A percentile compares a stretch with the other conserved stretches of the same genome.
Conservation (phyloP, 1,140 invertebrate species). For the Aphelinus certus region DNA sequence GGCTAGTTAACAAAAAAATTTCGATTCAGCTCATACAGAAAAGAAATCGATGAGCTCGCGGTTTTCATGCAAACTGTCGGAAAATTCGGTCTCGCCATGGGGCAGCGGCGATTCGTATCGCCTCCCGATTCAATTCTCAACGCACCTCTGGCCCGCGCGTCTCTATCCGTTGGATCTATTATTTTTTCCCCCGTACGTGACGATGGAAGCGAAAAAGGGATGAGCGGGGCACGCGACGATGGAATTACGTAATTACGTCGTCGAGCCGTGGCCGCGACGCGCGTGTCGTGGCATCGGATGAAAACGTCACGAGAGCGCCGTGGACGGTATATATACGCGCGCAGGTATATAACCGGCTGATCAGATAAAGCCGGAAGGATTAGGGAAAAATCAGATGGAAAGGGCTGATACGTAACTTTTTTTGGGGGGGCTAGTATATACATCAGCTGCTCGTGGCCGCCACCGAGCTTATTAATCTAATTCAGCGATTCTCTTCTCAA, state of each 20-base stretch:
- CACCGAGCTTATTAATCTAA: neutral
- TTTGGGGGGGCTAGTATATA: too few relatives aligned
- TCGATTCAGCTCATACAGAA: too few relatives aligned
- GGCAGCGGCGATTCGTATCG: too few relatives aligned
- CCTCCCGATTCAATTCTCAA: too few relatives aligned
- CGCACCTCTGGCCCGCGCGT: too few relatives aligned
- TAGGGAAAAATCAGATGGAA: slow-evolving; percentile 5
- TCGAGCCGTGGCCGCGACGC: slow-evolving; percentile 5
- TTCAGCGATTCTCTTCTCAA: neutral
- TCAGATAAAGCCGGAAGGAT: slow-evolving; percentile 16
- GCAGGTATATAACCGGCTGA: neutral
- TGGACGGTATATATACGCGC: neutral
- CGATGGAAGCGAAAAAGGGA: slow-evolving; percentile 5
- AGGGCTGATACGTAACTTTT: neutral
- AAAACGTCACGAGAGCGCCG: slow-evolving; percentile 13
- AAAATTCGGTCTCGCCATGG: too few relatives aligned
- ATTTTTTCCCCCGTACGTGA: neutral
- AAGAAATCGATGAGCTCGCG: too few relatives aligned
- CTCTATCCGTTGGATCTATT: neutral
- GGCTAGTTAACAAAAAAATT: too few relatives aligned
- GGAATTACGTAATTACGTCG: slow-evolving; percentile 26
- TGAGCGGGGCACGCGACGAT: slow-evolving; percentile 5
- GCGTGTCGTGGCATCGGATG: slow-evolving; percentile 4
- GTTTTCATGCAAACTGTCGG: too few relatives aligned
- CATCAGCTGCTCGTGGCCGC: neutral